phyloP scores from a whole-genome alignment of 1,140 invertebrate genomes.

The Drosophila kepulauana region DNA sequence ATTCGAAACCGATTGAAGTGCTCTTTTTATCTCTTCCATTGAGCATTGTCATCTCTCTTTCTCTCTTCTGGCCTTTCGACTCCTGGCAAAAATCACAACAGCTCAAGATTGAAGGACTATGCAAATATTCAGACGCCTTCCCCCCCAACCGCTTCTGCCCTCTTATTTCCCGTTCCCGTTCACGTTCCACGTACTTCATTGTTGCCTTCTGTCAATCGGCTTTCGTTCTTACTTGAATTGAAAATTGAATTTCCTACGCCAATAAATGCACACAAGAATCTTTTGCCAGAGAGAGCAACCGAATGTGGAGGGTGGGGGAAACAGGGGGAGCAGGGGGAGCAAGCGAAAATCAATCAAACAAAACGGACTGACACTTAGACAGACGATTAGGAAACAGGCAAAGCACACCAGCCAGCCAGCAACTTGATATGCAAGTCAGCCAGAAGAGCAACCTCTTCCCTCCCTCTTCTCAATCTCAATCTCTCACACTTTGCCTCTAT shows the following conservation, averaged over 20 bases:
- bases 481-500: no score
- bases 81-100: constrained; percentile 16
- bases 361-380: constrained; percentile 66
- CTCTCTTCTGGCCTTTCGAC: neutral
- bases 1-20: neutral
- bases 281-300: neutral
- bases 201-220: constrained; percentile 45
- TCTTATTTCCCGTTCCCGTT: no score
- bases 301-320: neutral
- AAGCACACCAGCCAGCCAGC: constrained; percentile 51
- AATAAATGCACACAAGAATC: constrained; percentile 54
- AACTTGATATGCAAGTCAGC: constrained; percentile 65
- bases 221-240: constrained; percentile 43
- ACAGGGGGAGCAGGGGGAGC: no score
- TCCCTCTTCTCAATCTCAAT: neutral
- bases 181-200: constrained; percentile 17
- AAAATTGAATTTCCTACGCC: constrained; percentile 66
- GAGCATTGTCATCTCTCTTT: neutral
- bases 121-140: constrained; percentile 33
- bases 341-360: constrained; percentile 62
- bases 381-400: constrained; percentile 62
- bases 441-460: constrained; percentile 2
- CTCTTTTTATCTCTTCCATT: neutral
- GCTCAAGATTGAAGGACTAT: constrained; percentile 30
- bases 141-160: neutral